A percentile compares a stretch with the other conserved stretches of the same genome.
phyloP scores from a whole-genome alignment of 2,113 vertebrate species.

The Telmatochromis brichardi region DNA sequence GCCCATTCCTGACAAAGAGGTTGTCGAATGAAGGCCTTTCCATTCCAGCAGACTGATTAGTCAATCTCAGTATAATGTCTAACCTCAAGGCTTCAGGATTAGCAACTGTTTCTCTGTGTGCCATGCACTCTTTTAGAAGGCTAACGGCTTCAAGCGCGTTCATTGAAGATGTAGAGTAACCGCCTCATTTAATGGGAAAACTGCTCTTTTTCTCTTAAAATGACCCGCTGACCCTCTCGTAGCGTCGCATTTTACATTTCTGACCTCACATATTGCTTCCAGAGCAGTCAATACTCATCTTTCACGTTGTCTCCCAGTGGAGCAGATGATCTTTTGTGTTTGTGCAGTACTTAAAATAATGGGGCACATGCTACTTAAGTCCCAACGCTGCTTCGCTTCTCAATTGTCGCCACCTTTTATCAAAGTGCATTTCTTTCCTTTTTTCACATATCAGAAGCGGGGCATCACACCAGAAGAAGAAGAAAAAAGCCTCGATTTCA shows the following conservation, averaged over 20 bases:
- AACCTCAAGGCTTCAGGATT: conserved; percentile 54
- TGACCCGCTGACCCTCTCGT: conserved; percentile 29
- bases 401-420: background rate
- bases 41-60: conserved; percentile 55
- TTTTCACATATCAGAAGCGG: conserved; percentile 65
- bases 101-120: conserved; percentile 51
- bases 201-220: conserved; percentile 12
- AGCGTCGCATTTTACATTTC: background rate
- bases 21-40: conserved; percentile 51
- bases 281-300: conserved; percentile 33
- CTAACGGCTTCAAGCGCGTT: conserved; percentile 29
- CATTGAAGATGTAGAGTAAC: conserved; percentile 45
- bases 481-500: conserved; percentile 18
- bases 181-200: conserved; percentile 50
- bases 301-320: background rate
- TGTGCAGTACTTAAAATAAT: background rate
- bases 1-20: conserved; percentile 45
- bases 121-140: conserved; percentile 45
- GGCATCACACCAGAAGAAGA: conserved; percentile 39
- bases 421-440: background rate
- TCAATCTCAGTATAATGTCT: conserved; percentile 54
- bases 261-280: conserved; percentile 23
- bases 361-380: background rate
- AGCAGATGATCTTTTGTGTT: conserved; percentile 12
- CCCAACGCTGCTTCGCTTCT: background rate